These are phyloP conservation scores for Lepidostoma basale DNA, from an alignment of 1,140 invertebrate genomes.

Conservation along the genomic window DNA sequence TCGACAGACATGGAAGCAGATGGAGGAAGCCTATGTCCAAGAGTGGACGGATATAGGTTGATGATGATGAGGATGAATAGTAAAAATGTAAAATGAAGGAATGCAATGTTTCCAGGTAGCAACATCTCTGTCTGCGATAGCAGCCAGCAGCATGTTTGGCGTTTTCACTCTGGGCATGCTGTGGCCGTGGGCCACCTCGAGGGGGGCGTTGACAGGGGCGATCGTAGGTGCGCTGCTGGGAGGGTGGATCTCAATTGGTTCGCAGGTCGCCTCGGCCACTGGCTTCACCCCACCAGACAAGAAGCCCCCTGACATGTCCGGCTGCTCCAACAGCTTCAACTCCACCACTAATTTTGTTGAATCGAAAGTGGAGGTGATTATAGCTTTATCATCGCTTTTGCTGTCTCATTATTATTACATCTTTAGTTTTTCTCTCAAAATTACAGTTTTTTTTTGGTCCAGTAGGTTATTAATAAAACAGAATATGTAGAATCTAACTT, in stretches of 20 bases:
- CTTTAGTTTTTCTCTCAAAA: background rate
- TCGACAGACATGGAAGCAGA: no score
- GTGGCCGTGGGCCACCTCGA: slow-evolving; percentile 79
- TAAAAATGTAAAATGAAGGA: no score
- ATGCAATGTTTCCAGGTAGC: slow-evolving; percentile 66
- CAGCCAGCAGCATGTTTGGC: slow-evolving; percentile 83
- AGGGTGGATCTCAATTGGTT: slow-evolving; percentile 64
- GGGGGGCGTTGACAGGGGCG: slow-evolving; percentile 65
- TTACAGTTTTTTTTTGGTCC: slow-evolving; percentile 47
- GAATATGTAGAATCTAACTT: no score
- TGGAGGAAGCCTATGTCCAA: no score
- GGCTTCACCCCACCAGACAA: slow-evolving; percentile 51
- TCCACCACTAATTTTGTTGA: slow-evolving; percentile 27
- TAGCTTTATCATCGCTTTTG: background rate
- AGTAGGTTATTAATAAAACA: no score
- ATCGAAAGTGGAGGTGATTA: no score
- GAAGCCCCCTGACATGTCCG: background rate
- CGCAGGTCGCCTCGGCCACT: slow-evolving; percentile 55
- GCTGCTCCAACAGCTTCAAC: slow-evolving; percentile 28
- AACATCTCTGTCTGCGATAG: slow-evolving; percentile 79
- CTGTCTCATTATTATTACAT: background rate
- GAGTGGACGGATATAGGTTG: no score
- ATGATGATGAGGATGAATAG: no score
- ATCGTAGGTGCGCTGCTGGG: slow-evolving; percentile 63
- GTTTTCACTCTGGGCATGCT: slow-evolving; percentile 86